These are phyloP conservation scores for Hylyphantes graminicola DNA, from an alignment of 1,140 invertebrate genomes.

Conservation along the genomic window DNA sequence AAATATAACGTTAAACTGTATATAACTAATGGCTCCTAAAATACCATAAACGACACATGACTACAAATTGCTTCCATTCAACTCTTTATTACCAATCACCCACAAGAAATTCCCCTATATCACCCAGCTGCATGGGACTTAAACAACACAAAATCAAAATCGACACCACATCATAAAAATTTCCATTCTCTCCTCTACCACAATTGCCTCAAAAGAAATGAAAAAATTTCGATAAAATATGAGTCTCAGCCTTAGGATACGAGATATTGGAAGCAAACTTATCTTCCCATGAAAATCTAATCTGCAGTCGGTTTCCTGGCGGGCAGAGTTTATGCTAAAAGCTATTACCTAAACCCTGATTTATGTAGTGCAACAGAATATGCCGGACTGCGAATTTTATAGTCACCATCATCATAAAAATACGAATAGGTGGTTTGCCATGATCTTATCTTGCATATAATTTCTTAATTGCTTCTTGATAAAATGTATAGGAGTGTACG, in stretches of 20 bases:
- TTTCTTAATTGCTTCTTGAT: too few relatives aligned
- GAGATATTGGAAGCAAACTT: conserved; percentile 5
- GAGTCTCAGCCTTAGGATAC: not conserved
- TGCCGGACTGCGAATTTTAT: conserved; percentile 43
- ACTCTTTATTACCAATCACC: too few relatives aligned
- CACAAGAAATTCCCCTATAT: too few relatives aligned
- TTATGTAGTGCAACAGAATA: conserved; percentile 49
- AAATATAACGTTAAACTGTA: too few relatives aligned
- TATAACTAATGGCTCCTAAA: too few relatives aligned
- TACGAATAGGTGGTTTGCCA: not conserved
- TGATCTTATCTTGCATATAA: too few relatives aligned
- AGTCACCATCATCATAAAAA: conserved; percentile 46
- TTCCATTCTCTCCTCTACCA: not conserved
- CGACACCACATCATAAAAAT: not conserved
- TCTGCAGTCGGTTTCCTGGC: conserved; percentile 7
- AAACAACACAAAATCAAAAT: too few relatives aligned
- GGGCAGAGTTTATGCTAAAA: conserved; percentile 44
- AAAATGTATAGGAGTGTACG: too few relatives aligned
- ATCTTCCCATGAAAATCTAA: conserved; percentile 41
- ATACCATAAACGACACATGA: too few relatives aligned
- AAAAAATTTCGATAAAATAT: conserved; percentile 42
- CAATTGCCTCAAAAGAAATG: conserved; percentile 1
- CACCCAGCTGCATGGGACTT: too few relatives aligned
- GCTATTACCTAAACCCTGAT: conserved; percentile 51
- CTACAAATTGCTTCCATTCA: too few relatives aligned